These are phyloP conservation scores for Eupelmus urozonus DNA, from an alignment of 2,888 invertebrate species.

Conservation along the genomic window DNA sequence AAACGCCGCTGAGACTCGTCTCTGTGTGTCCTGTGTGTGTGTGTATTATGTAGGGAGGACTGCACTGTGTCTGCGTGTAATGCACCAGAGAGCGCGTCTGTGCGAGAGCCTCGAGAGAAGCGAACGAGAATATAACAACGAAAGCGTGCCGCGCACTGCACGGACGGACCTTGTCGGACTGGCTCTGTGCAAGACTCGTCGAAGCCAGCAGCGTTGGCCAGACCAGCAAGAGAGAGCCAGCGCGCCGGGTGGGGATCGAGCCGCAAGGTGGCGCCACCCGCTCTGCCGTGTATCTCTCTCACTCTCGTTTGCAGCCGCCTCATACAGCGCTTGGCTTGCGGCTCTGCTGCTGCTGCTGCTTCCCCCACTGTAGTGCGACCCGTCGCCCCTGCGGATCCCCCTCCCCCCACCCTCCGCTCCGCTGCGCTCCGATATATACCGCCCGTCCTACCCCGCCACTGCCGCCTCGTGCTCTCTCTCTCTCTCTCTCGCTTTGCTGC, in stretches of 20 bases:
- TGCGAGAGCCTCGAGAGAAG: too few species aligned
- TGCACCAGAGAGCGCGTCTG: not conserved
- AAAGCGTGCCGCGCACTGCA: conserved; percentile 48
- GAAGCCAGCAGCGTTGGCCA: not conserved
- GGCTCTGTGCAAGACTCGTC: not conserved
- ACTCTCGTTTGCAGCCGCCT: conserved; percentile 44
- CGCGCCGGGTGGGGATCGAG: conserved; percentile 46
- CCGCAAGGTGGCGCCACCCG: conserved; percentile 60
- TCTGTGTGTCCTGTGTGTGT: not conserved
- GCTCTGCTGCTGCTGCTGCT: not conserved
- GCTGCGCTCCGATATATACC: too few species aligned
- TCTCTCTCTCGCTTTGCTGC: not conserved
- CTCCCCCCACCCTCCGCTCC: conserved; percentile 5
- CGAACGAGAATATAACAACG: too few species aligned
- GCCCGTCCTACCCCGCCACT: too few species aligned
- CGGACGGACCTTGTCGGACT: conserved; percentile 56
- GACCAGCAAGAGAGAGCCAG: too few species aligned
- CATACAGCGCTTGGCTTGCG: not conserved
- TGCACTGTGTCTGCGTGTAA: not conserved
- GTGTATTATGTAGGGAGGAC: not conserved
- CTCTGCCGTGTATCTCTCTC: not conserved
- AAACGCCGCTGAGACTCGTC: too few species aligned
- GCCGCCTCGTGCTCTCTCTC: conserved; percentile 11
- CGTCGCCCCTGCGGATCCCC: conserved; percentile 16
- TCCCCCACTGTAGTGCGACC: not conserved